Evolutionary conservation across 1,140 invertebrate species (phyloP), one percentile per base, ranked within the genome.

Genomic region (Drosophila sucinea): DNA sequence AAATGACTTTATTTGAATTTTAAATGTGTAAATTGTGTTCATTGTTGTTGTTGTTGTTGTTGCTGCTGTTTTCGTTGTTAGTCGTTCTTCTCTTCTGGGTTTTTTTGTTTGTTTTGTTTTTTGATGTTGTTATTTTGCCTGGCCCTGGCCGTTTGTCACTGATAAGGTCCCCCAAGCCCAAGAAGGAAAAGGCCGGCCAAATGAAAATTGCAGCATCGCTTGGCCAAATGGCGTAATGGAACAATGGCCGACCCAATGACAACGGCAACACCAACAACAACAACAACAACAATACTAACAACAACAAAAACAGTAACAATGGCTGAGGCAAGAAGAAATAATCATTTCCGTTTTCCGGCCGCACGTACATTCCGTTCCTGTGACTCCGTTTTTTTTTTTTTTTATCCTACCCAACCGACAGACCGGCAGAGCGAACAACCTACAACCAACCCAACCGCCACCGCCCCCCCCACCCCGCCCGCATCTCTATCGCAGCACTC

Each of bases 1-100:
- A 87, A 87, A 87, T 87, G 83, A 87, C 84, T 87, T 87, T 87
- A 87, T 87, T 87, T 87, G 84, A 87, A 87, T 87, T 87, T 87
- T 87, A 87, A 87, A 87, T 87, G 84, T 87, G 83, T 87, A 87
- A 87, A 87, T 87, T 87, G 83, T 65, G 83, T 80, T 79, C 68
- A 69, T 79, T 79, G 75, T 78, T 60, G 30, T 67, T 57, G 57
- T 66, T 41, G 55, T 47, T 47, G 44, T 47, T 74, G 71, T 77
- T 60, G n/a, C n/a, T 64, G 25, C 47, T 67, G 44, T 69, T 41
- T 57, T 29, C 7, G 35, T n/a, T 55, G 73, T 60, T 47, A 35
- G 41, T 6, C 23, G 17, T 8, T 51, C 23, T 51, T 51, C 17
- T 51, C 44, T 51, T 27, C 1, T 51, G 23, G 30, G 57, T 70